A percentile compares a stretch with the other conserved stretches of the same genome.
Evolutionary conservation across 1,140 invertebrate genomes (phyloP).

Genomic region (Eurosta solidaginis): DNA sequence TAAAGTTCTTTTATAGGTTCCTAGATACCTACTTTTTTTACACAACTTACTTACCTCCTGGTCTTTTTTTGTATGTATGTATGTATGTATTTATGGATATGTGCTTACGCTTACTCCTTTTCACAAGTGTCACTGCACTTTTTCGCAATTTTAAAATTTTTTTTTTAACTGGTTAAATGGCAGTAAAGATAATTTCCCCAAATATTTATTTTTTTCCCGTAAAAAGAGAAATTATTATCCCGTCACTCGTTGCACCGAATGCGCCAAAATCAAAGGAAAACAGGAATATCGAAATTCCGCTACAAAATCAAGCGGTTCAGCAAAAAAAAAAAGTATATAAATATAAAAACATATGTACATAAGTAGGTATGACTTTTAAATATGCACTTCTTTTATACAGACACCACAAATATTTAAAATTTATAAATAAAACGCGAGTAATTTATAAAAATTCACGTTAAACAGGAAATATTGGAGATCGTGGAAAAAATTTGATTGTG

Average conservation of each 20-base stretch:
- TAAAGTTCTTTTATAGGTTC: too few relatives aligned
- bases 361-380: not conserved
- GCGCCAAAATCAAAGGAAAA: not conserved
- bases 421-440: too few relatives aligned
- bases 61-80: too few relatives aligned
- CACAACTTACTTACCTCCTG: not conserved
- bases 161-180: not conserved
- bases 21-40: not conserved
- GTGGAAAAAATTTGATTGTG: constrained; percentile 1
- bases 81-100: too few relatives aligned
- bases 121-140: not conserved
- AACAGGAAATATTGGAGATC: not conserved
- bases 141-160: not conserved
- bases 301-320: not conserved
- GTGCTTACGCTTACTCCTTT: not conserved
- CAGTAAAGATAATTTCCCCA: not conserved
- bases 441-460: too few relatives aligned
- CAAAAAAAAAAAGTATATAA: not conserved
- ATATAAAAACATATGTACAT: not conserved
- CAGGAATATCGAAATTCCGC: not conserved
- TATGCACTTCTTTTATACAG: too few relatives aligned
- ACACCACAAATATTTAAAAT: too few relatives aligned
- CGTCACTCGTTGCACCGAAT: not conserved
- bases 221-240: not conserved
- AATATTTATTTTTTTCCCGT: too few relatives aligned